These are phyloP conservation scores for Wasmannia auropunctata DNA, from an alignment of 1,140 invertebrate genomes.

Conservation along the genomic window DNA sequence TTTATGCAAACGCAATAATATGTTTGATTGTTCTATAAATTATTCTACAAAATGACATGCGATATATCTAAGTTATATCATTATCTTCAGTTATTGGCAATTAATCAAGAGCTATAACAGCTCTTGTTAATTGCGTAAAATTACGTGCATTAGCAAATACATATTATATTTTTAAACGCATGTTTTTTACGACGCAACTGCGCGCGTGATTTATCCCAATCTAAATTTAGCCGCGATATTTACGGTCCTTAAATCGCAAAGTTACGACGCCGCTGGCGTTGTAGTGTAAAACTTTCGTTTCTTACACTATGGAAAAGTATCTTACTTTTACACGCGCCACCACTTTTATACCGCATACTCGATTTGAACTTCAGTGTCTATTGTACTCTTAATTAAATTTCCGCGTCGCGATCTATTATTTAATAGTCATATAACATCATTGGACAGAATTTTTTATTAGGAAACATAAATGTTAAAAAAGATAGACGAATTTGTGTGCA, in stretches of 20 bases:
- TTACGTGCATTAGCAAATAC: neutral
- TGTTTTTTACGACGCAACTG: neutral
- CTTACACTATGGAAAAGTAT: conserved; percentile 9
- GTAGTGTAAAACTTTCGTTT: conserved; percentile 33
- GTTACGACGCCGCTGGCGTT: neutral
- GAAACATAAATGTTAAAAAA: neutral
- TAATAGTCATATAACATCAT: conserved; percentile 29
- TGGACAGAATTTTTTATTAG: neutral
- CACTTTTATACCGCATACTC: neutral
- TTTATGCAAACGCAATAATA: neutral
- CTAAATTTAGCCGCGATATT: neutral
- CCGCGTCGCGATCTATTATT: conserved; percentile 36
- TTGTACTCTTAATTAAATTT: conserved; percentile 56
- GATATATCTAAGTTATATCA: neutral
- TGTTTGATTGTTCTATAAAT: neutral
- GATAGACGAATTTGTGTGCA: neutral
- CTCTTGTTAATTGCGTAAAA: neutral
- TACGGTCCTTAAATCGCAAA: conserved; percentile 4
- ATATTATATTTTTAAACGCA: neutral
- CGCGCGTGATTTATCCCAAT: neutral
- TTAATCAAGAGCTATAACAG: too few relatives aligned
- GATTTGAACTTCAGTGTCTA: conserved; percentile 29
- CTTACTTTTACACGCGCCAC: neutral
- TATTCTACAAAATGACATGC: neutral
- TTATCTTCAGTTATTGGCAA: neutral